Base-by-base conservation (phyloP, 2,797 vertebrate species). In the Centroberyx gerrardi region DNA sequence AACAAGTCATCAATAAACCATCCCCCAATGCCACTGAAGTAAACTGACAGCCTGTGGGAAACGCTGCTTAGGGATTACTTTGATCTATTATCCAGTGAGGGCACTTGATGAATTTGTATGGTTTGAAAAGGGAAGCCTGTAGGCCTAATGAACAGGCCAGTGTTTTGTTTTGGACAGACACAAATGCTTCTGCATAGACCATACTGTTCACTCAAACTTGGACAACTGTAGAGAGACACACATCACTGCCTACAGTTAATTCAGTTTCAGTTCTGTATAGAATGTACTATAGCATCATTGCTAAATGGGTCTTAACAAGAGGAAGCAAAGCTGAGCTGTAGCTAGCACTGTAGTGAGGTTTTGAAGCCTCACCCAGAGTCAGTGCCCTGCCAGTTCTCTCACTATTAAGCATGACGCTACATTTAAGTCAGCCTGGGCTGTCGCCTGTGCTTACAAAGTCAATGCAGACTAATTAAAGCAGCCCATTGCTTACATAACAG, bases 401-500 rank as follows among this genome's bases (percentile, higher is more conserved):
- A 28, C 15, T 22, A 28, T 40, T 14, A n/a, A 62, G 38, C 70
- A 55, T 55, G 33, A 36, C 13, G 63, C 72, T 82, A 53, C 49
- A 28, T 62, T 46, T 60, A 17, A 22, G 54, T 17, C 17, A 3
- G 31, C 38, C 61, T 72, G 8, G 6, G 29, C 42, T 53, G 61
- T 58, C 3, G 13, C 22, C 62, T 51, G 27, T 2, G 46, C 71
- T 22, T 9, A 14, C 42, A 12, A 60, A 70, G 63, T 22, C 15
- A 1, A 62, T 18, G 33, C 60, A 28, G 49, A 64, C 18, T 74
- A 65, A 84, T 69, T 81, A 76, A 83, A 76, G 62, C 48, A 58
- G n/a, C 22, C 36, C 48, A 9, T 51, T 27, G 18, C 68, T 69
- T 77, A 79, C 18, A 53, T 83, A 67, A 83, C 27, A 29, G 2